These are phyloP conservation scores for Trichomycterus rosablanca DNA, from an alignment of 2,113 vertebrate species.

Conservation along the genomic window DNA sequence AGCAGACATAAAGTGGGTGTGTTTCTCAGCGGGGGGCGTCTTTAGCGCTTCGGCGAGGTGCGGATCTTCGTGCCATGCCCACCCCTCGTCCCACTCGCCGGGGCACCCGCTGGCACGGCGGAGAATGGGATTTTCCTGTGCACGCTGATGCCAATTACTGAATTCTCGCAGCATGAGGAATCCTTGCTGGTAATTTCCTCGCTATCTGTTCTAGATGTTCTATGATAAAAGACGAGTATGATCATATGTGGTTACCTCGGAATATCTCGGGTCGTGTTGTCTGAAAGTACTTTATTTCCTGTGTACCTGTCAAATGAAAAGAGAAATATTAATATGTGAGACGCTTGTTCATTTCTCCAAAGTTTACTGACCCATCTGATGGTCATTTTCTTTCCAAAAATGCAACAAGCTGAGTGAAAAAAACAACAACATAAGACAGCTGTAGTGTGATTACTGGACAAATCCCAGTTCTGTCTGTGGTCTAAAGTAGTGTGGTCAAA, in stretches of 20 bases:
- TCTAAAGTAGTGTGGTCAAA: too few species aligned
- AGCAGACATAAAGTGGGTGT: slow-evolving; percentile 55
- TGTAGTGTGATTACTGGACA: too few species aligned
- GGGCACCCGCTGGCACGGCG: slow-evolving; percentile 20
- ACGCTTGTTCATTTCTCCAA: not conserved
- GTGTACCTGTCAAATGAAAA: not conserved
- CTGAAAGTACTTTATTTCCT: slow-evolving; percentile 1
- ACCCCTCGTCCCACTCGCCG: not conserved
- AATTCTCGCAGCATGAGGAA: slow-evolving; percentile 1
- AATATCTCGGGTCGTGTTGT: slow-evolving; percentile 2
- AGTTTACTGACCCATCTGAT: too few species aligned
- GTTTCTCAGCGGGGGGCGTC: slow-evolving; percentile 56
- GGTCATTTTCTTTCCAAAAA: too few species aligned
- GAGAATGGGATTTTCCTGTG: slow-evolving; percentile 24
- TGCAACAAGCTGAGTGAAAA: too few species aligned
- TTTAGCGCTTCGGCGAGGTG: slow-evolving; percentile 39
- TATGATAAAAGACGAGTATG: not conserved
- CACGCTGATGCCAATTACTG: slow-evolving; percentile 3
- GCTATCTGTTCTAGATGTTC: not conserved
- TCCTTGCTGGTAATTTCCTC: slow-evolving; percentile 2
- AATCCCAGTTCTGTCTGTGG: too few species aligned
- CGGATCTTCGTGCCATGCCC: slow-evolving; percentile 26
- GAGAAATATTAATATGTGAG: not conserved
- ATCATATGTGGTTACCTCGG: not conserved
- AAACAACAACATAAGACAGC: too few species aligned